Evolutionary conservation across 2,797 vertebrate genomes (phyloP), one percentile per base, ranked within the genome.

Genomic region (Limnodromus scolopaceus): DNA sequence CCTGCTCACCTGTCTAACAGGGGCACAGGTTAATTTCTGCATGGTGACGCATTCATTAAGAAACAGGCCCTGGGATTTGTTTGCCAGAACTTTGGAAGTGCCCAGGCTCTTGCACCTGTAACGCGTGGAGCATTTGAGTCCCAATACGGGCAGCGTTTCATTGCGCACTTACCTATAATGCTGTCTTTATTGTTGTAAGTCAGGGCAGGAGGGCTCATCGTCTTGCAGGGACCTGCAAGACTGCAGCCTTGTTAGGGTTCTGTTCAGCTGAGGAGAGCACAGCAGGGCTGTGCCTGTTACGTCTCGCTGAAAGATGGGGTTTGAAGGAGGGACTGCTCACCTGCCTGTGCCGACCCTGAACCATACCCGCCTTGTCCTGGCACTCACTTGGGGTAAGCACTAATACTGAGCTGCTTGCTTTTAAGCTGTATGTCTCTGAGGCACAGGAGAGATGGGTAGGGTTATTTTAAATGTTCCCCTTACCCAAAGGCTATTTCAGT

Each of bases 61-160:
- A 68, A 68, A 10, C 25, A 19, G 32, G 6, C 32, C 41, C 45
- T 24, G 32, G 48, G 30, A 3, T 20, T 22, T 17, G 32, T 43
- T 60, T 80, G 53, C 43, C 72, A 32, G 4, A 10, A 11, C 4
- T 7, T 3, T 17, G 18, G 4, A 5, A 0, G 25, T 13, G 70
- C 16, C 23, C 28, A 2, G 32, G 27, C 22, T 7, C 41, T 36
- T 30, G 28, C 16, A 3, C 2, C 53, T 27, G 65, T n/a, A n/a
- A 13, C 3, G 1, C 0, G 1, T 8, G 76, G 32, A 69, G 23
- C 0, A 0, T 2, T 30, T 28, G 46, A 14, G 39, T 16, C 5
- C 0, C n/a, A 10, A 3, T 2, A 2, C 2, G 2, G 45, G 74
- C 5, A 22, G 25, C 25, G 0, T 22, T 16, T 54, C 12, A 0